A percentile compares a stretch with the other conserved stretches of the same genome.
phyloP scores from a whole-genome alignment of 2,888 invertebrate genomes.

The Ceratothoa steindachneri region DNA sequence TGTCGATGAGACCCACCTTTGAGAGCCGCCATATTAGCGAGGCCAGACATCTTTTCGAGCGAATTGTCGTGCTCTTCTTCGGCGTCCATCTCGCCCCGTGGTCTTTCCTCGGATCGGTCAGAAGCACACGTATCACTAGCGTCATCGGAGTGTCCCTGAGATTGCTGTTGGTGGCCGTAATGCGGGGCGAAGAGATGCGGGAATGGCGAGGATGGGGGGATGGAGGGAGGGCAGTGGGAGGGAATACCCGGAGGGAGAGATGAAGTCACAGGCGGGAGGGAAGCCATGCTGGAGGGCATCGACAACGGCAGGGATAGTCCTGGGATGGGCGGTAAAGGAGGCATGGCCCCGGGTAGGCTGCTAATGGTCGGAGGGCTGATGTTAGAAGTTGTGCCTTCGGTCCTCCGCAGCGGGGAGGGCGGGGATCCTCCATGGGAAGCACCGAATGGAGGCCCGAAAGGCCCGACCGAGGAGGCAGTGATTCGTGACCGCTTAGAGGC shows the following conservation, averaged over 20 bases:
- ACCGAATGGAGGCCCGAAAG: conserved; percentile 3
- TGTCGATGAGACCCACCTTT: too few relatives aligned
- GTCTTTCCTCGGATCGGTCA: conserved; percentile 43
- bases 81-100: conserved; percentile 27
- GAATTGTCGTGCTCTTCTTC: conserved; percentile 36
- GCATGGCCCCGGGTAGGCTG: conserved; percentile 36
- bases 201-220: conserved; percentile 18
- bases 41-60: conserved; percentile 45
- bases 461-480: conserved; percentile 21
- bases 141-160: conserved; percentile 30
- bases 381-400: conserved; percentile 2
- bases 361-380: conserved; percentile 35
- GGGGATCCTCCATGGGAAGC: conserved; percentile 9
- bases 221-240: conserved; percentile 32
- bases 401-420: conserved; percentile 1
- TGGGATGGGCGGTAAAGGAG: conserved; percentile 36
- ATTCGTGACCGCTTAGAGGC: conserved; percentile 21
- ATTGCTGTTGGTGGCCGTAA: conserved; percentile 14
- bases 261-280: conserved; percentile 39
- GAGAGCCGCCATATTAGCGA: conserved; percentile 46
- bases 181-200: conserved; percentile 21
- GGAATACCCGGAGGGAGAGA: conserved; percentile 33
- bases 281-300: conserved; percentile 39
- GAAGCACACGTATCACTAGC: conserved; percentile 44
- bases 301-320: conserved; percentile 36